Percentiles rank a stretch among this genome's conserved stretches.
Evolutionary conservation across 2,797 vertebrate species (phyloP).

Genomic region (Sebastes nivosus): DNA sequence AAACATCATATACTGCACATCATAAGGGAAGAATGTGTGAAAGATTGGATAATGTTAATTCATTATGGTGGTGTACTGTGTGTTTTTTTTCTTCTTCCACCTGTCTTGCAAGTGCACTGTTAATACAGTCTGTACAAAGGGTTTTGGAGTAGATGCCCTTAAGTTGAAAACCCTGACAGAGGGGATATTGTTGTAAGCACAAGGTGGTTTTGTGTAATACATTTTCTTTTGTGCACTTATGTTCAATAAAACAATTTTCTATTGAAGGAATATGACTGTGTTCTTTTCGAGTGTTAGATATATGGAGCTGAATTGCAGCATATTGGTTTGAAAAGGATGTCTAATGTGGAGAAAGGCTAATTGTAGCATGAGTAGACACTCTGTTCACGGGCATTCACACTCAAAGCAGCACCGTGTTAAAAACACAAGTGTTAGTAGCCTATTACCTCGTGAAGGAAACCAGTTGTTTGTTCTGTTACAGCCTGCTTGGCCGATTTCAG

Average conservation of each 20-base stretch:
- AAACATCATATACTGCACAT: background rate
- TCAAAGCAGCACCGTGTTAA: background rate
- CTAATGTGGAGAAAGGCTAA: background rate
- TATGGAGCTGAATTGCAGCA: background rate
- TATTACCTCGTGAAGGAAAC: background rate
- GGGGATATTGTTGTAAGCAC: background rate
- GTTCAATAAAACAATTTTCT: slow-evolving; percentile 28
- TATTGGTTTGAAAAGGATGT: background rate
- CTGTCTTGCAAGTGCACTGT: background rate
- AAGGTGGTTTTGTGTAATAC: background rate
- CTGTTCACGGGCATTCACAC: accelerated
- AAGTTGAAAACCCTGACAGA: background rate
- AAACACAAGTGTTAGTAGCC: background rate
- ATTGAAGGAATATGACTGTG: background rate
- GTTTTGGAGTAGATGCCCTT: background rate
- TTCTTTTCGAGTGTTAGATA: background rate
- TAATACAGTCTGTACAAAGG: background rate
- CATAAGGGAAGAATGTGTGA: background rate
- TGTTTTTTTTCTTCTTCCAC: background rate
- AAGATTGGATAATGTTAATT: background rate
- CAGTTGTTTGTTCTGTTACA: background rate
- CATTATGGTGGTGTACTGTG: background rate
- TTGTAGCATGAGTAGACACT: background rate
- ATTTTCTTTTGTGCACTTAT: background rate
- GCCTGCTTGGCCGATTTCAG: background rate